Percentiles rank a stretch among this genome's conserved stretches.
Evolutionary conservation across 2,113 vertebrate genomes (phyloP).

Genomic region (Rhinoptilus africanus): DNA sequence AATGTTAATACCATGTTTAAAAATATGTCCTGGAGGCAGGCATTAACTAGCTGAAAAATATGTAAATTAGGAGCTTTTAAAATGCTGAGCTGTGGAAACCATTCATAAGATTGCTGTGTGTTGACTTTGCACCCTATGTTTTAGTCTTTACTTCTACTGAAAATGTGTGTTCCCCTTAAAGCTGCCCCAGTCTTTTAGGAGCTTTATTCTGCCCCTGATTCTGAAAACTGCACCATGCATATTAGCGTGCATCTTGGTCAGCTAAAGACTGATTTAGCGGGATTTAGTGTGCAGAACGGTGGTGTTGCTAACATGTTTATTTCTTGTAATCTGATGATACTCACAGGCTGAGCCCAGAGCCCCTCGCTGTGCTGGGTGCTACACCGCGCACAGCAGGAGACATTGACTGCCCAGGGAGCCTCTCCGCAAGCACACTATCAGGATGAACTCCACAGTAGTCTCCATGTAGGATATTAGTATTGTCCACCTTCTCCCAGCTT

Average conservation of each 20-base stretch:
- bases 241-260: neutral
- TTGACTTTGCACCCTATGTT: neutral
- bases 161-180: neutral
- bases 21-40: neutral
- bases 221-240: neutral
- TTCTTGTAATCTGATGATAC: neutral
- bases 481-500: neutral
- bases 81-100: neutral
- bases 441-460: neutral
- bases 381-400: neutral
- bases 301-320: neutral
- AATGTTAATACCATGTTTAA: neutral
- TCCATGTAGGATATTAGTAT: accelerated
- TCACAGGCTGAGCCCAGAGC: neutral
- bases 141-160: neutral
- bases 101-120: neutral
- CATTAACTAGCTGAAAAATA: neutral
- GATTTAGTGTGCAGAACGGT: neutral
- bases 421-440: neutral
- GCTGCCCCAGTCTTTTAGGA: neutral
- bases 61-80: neutral
- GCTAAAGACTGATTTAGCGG: neutral
- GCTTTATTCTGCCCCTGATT: neutral
- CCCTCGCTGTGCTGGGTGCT: neutral
- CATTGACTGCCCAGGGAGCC: neutral